Percentiles rank a stretch among this genome's conserved stretches.
Evolutionary conservation across 2,888 invertebrate species (phyloP).

Genomic region (Macaria notata): DNA sequence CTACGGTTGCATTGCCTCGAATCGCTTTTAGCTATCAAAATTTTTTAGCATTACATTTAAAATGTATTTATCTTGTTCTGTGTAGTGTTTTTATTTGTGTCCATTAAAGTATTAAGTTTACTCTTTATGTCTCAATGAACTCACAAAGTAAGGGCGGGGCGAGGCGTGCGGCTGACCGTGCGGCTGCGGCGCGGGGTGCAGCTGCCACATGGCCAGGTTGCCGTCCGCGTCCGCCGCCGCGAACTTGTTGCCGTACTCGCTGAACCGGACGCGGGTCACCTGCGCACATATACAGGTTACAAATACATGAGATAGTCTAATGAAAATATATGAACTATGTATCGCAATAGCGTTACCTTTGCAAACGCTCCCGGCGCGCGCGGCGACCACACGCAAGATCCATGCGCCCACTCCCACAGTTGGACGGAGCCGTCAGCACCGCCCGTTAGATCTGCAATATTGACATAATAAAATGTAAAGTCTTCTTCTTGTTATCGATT

Average conservation of each 20-base stretch:
- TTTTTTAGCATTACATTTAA: too few species aligned
- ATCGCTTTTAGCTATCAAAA: too few species aligned
- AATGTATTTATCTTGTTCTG: too few species aligned
- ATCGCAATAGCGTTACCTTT: slow-evolving; percentile 63
- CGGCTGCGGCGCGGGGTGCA: slow-evolving; percentile 85
- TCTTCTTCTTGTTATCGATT: too few species aligned
- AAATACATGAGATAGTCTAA: too few species aligned
- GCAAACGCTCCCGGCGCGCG: slow-evolving; percentile 97
- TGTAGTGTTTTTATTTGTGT: too few species aligned
- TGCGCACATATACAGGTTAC: neutral
- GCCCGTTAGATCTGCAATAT: slow-evolving; percentile 90
- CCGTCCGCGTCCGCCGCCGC: slow-evolving; percentile 99
- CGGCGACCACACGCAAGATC: slow-evolving; percentile 93
- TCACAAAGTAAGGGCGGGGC: slow-evolving; percentile 92
- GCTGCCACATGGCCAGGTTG: slow-evolving; percentile 97
- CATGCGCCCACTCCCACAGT: slow-evolving; percentile 99
- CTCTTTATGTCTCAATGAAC: slow-evolving; percentile 50
- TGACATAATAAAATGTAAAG: slow-evolving; percentile 5
- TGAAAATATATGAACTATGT: too few species aligned
- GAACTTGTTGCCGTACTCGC: slow-evolving; percentile 98
- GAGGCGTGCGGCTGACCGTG: slow-evolving; percentile 81
- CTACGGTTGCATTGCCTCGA: too few species aligned
- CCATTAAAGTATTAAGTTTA: too few species aligned
- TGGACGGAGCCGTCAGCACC: slow-evolving; percentile 98
- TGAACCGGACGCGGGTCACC: slow-evolving; percentile 97